Evolutionary conservation across 2,113 vertebrate species (phyloP), one percentile per base, ranked within the genome.

Genomic region (Austrofundulus limnaeus): DNA sequence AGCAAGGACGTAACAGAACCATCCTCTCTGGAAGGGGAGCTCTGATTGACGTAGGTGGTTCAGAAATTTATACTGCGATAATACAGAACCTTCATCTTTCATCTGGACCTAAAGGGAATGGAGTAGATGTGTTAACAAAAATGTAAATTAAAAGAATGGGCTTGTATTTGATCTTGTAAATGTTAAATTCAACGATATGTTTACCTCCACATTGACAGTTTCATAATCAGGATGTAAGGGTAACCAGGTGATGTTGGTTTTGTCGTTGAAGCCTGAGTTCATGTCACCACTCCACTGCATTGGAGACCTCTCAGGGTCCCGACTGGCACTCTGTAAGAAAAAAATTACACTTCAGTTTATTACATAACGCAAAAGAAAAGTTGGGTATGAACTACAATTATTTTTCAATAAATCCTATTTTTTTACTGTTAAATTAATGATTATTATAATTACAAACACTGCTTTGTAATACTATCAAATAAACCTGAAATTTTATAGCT

Each of bases 271-370:
- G 16, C 96, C 96, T 60, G 95, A 94, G 0, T 96, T 94, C 38
- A 48, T 39, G 12, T 55, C 72, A 16, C 61, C 72, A 16, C 89
- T 93, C 97, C 97, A 99, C 85, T 99, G 97, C 97, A 99, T 98
- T 3, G 96, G 97, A 17, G 96, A 94, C 75, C 96, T 93, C 82
- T 91, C 86, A 45, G 92, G 85, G 74, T 93, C 92, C 17, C 92
- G 88, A 75, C 89, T 89, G 62, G 80, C 77, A 50, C 86, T 92
- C 93, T 94, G 70, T 38, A 70, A 13, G 13, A 20, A 37, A 49
- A 58, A 11, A 67, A 50, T 25, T 24, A 19, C 24, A 37, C 3
- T 17, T 60, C 20, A 52, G 14, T 13, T 50, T 24, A 10, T 4
- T 15, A 25, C 5, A 2, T 28, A 53, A 17, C 13, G 17, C 14